phyloP scores from a whole-genome alignment of 1,140 invertebrate species.

The Monochamus saltuarius region DNA sequence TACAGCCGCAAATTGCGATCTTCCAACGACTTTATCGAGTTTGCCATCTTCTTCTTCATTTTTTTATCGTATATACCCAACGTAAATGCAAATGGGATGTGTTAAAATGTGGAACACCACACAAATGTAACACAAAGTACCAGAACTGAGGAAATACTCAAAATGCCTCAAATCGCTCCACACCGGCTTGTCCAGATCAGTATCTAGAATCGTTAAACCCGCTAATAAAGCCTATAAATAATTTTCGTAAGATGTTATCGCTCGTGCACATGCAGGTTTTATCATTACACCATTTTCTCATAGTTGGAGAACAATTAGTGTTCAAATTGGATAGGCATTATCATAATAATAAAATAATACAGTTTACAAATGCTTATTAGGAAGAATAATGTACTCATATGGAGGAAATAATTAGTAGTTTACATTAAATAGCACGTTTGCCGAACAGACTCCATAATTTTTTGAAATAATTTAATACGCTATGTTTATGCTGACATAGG shows the following conservation, averaged over 20 bases:
- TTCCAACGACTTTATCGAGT: too few relatives aligned
- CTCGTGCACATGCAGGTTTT: not conserved
- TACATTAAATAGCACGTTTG: too few relatives aligned
- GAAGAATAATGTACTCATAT: too few relatives aligned
- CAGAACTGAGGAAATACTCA: not conserved
- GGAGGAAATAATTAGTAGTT: too few relatives aligned
- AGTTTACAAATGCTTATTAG: not conserved
- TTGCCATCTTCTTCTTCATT: too few relatives aligned
- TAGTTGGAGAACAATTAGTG: not conserved
- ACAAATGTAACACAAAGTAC: not conserved
- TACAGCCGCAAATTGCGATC: too few relatives aligned
- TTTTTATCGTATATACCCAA: too few relatives aligned
- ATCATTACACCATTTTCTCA: slow-evolving; percentile 8
- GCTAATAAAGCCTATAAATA: slow-evolving; percentile 14
- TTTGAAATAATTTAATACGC: too few relatives aligned
- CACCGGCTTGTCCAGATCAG: slow-evolving; percentile 7
- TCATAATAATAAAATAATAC: not conserved
- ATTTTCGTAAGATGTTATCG: slow-evolving; percentile 11
- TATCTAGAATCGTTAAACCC: slow-evolving; percentile 9
- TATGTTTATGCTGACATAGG: too few relatives aligned
- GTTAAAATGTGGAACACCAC: too few relatives aligned
- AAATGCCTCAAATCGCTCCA: slow-evolving; percentile 9
- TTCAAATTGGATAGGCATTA: not conserved
- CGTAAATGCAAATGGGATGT: too few relatives aligned
- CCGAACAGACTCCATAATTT: too few relatives aligned